Base-by-base conservation (phyloP, 2,888 invertebrate species). In the Ferrisia virgata region DNA sequence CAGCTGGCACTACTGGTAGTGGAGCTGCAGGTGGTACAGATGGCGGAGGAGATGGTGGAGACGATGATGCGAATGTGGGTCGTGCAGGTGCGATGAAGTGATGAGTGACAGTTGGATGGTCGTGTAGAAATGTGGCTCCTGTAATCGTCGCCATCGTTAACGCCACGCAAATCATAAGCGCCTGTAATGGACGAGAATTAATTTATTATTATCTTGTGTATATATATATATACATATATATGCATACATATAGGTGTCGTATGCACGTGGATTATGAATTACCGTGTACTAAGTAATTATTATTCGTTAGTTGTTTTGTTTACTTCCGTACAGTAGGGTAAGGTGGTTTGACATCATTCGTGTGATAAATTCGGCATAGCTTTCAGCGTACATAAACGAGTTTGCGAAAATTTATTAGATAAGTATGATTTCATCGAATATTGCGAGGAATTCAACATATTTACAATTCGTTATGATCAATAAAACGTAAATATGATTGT, bases 81-180 rank as follows among this genome's bases (percentile, higher is more conserved):
- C 88, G 87, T 78, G 89, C 86, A 9, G 87, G 86, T 86, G 89
- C 53, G 8, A 53, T 53, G 53, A 22, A 53, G 53, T 53, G 53
- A 22, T 53, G 53, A 22, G 5, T 18, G 9, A 53, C 11, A 9
- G 22, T 53, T 1, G 53, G 22, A 22, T 22, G 53, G 8, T 36
- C 36, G 36, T 53, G 22, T 11, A 8, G 8, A 22, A 53, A 53
- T 1, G 53, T 69, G 69, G 69, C 69, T 31, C 31, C 69, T 15
- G 69, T 31, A 31, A 69, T n/a, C 31, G 31, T 69, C 15, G 69
- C 31, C 69, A 31, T 69, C n/a, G 69, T 31, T 28, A 69, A 69
- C 28, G 69, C 69, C 31, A n/a, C 31, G 69, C 31, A 28, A 2
- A 69, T 15, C 15, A 15, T n/a, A 5, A 69, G 31, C 31, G 31